Conservation (phyloP, 2,113 vertebrate genomes). For the Perca flavescens region DNA sequence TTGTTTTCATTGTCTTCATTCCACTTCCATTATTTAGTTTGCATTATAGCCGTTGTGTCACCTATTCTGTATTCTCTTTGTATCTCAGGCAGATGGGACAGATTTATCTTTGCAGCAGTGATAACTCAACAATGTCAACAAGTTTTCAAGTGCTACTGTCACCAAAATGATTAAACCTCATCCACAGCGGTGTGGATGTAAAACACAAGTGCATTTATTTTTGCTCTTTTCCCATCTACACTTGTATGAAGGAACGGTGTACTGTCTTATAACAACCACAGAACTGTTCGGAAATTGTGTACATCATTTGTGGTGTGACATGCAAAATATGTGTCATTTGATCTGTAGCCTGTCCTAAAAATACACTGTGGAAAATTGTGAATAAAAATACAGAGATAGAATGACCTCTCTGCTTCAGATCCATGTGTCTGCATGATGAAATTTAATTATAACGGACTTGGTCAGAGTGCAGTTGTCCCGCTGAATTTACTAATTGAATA, state of each 20-base stretch:
- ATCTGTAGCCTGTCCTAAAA: constrained; percentile 6
- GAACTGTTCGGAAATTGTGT: constrained; percentile 1
- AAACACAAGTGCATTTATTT: neutral
- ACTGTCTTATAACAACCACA: neutral
- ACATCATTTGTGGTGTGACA: neutral
- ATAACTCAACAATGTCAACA: neutral
- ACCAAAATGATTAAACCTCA: neutral
- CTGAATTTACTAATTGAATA: constrained; percentile 44
- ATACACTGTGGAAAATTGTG: constrained; percentile 13
- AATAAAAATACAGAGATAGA: constrained; percentile 23
- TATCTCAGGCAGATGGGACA: neutral
- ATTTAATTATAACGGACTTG: constrained; percentile 18
- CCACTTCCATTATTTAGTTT: constrained; percentile 4
- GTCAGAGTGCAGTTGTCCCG: neutral
- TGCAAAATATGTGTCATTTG: constrained; percentile 6
- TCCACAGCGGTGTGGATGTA: neutral
- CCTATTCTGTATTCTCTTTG: constrained; percentile 17
- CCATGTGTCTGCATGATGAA: neutral
- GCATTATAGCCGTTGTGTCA: neutral
- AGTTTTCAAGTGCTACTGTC: neutral
- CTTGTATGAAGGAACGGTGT: neutral
- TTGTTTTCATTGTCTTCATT: neutral
- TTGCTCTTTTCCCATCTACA: neutral
- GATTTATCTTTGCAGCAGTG: neutral
- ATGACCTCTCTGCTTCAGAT: constrained; percentile 19